These are phyloP conservation scores for Notoglanidium macrostoma DNA, from an alignment of 2,797 vertebrate genomes.

Conservation along the genomic window DNA sequence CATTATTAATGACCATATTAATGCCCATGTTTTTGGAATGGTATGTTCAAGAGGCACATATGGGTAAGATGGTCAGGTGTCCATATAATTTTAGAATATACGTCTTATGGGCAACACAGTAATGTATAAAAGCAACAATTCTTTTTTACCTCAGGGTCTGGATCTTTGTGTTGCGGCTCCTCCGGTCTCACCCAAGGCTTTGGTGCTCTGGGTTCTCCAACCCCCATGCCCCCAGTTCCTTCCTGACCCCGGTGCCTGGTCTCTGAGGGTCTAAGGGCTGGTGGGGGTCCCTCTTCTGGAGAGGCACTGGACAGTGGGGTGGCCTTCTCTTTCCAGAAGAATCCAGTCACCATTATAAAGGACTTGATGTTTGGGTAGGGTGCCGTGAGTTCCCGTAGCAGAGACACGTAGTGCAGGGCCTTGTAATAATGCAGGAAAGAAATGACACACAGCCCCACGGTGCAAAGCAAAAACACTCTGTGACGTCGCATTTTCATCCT, in stretches of 20 bases:
- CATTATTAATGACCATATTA: background rate
- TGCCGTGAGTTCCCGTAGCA: constrained; percentile 92
- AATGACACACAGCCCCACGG: constrained; percentile 97
- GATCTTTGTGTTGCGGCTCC: constrained; percentile 58
- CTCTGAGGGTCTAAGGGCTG: constrained; percentile 72
- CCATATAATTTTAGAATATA: background rate
- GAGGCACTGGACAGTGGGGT: constrained; percentile 83
- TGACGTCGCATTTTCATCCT: constrained; percentile 99
- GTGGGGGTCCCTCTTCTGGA: constrained; percentile 79
- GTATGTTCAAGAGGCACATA: background rate
- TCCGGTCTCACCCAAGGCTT: constrained; percentile 72
- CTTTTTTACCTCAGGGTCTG: constrained; percentile 60
- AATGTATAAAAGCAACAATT: background rate
- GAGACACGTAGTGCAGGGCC: constrained; percentile 95
- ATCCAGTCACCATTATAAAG: constrained; percentile 86
- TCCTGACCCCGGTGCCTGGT: constrained; percentile 54
- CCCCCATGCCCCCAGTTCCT: constrained; percentile 21
- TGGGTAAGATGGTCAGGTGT: background rate
- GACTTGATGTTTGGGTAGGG: constrained; percentile 96
- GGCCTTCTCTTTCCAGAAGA: constrained; percentile 89
- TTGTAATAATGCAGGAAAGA: constrained; percentile 99
- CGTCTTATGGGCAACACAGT: background rate
- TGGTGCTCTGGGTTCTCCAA: constrained; percentile 64
- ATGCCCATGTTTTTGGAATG: background rate
- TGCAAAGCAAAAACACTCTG: constrained; percentile 98